Conservation (phyloP, 2,113 vertebrate genomes). For the Toxostoma redivivum region DNA sequence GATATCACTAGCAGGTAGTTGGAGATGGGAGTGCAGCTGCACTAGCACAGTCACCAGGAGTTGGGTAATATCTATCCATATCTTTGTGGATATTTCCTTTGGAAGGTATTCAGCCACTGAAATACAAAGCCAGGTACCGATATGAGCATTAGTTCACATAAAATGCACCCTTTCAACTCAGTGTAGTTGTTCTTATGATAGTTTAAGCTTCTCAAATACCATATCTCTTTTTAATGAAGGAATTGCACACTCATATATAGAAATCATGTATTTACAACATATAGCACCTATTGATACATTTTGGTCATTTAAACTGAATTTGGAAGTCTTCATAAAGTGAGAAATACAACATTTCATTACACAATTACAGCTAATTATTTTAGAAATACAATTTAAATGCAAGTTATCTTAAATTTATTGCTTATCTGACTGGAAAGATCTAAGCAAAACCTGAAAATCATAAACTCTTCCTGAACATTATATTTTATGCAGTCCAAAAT, state of each 20-base stretch:
- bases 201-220: slow-evolving; percentile 5
- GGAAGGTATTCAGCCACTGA: slow-evolving; percentile 27
- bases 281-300: slow-evolving; percentile 22
- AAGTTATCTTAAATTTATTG: slow-evolving; percentile 72
- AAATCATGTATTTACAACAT: not conserved
- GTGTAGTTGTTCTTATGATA: not conserved
- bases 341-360: slow-evolving; percentile 45
- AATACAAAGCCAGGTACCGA: slow-evolving; percentile 23
- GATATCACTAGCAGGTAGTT: not conserved
- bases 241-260: not conserved
- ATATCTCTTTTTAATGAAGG: slow-evolving; percentile 42
- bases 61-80: not conserved
- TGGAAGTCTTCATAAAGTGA: slow-evolving; percentile 14
- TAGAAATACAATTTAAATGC: slow-evolving; percentile 73
- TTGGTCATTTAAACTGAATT: not conserved
- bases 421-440: slow-evolving; percentile 71
- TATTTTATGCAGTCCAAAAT: slow-evolving; percentile 90
- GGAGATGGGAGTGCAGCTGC: not conserved
- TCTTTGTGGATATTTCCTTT: not conserved
- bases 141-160: not conserved
- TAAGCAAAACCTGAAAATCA: slow-evolving; percentile 76
- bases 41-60: not conserved
- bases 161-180: not conserved
- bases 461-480: slow-evolving; percentile 78
- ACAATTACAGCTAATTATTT: slow-evolving; percentile 71